These are phyloP conservation scores for Halcyon smyrnensis DNA, from an alignment of 2,797 vertebrate species.

Conservation along the genomic window DNA sequence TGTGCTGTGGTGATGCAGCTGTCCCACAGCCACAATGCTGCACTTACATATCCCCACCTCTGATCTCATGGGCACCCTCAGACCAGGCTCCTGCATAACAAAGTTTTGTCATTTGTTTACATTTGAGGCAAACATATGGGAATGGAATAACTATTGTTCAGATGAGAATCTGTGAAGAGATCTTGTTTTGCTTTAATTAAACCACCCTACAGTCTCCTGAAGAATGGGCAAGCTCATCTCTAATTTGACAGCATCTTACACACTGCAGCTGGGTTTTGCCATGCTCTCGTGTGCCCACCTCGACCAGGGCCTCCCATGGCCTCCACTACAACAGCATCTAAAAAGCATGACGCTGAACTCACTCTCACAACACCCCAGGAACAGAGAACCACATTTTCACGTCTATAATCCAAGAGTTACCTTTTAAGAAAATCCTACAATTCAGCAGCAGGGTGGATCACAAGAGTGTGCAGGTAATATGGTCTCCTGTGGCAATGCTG, in stretches of 20 bases:
- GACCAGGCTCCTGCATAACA: rapidly evolving
- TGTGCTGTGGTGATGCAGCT: neutral
- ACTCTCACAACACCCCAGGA: neutral
- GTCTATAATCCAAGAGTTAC: neutral
- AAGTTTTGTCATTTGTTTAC: neutral
- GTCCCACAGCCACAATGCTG: neutral
- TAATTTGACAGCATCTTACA: neutral
- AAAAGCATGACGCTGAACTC: neutral
- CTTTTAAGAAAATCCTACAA: neutral
- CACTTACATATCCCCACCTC: neutral
- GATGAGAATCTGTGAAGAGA: neutral
- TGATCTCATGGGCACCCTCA: neutral
- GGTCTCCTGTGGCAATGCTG: neutral
- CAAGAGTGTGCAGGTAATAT: neutral
- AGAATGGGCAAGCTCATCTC: neutral
- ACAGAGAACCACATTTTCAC: neutral
- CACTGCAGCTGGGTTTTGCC: neutral
- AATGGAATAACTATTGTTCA: neutral
- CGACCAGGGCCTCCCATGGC: neutral
- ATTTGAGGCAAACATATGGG: neutral
- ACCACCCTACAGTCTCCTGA: neutral
- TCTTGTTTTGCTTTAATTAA: neutral
- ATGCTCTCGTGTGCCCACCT: neutral
- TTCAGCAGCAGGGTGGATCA: neutral
- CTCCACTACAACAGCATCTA: neutral